Evolutionary conservation across 2,888 invertebrate species (phyloP).

Genomic region (Lysandra bellargus): DNA sequence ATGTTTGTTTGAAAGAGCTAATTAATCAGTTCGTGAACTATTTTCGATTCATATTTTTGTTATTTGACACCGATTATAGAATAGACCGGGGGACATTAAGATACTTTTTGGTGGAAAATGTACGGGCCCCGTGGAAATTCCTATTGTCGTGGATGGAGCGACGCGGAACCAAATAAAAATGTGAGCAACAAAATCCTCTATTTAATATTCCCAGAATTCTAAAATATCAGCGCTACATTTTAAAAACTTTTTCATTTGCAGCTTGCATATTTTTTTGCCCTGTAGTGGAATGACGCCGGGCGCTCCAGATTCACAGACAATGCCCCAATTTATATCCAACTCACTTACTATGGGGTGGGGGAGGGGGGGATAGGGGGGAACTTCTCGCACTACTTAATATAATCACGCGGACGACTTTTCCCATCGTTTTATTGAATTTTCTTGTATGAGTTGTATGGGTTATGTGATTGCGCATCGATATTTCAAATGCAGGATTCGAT

Average conservation of each 20-base stretch:
- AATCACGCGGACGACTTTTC: conserved; percentile 30
- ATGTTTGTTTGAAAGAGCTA: too few relatives aligned
- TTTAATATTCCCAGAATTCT: not conserved
- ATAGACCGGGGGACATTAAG: too few relatives aligned
- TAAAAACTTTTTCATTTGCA: conserved; percentile 1
- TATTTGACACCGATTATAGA: too few relatives aligned
- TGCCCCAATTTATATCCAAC: conserved; percentile 80
- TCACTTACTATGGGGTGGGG: conserved; percentile 72
- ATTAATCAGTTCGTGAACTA: too few relatives aligned
- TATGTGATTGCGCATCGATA: not conserved
- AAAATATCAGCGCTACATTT: not conserved
- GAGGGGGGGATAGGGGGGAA: conserved; percentile 45
- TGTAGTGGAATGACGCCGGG: conserved; percentile 68
- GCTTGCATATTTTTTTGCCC: conserved; percentile 46
- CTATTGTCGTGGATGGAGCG: too few relatives aligned
- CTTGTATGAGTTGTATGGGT: conserved; percentile 16
- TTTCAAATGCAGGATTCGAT: not conserved
- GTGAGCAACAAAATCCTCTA: too few relatives aligned
- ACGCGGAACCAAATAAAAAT: too few relatives aligned
- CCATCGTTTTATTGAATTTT: conserved; percentile 24
- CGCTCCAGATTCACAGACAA: conserved; percentile 79
- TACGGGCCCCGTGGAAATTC: too few relatives aligned
- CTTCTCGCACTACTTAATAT: conserved; percentile 41
- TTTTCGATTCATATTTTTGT: too few relatives aligned
- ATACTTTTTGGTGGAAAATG: too few relatives aligned